Conservation (phyloP, 1,140 invertebrate species). For the Agrypnia vestita region DNA sequence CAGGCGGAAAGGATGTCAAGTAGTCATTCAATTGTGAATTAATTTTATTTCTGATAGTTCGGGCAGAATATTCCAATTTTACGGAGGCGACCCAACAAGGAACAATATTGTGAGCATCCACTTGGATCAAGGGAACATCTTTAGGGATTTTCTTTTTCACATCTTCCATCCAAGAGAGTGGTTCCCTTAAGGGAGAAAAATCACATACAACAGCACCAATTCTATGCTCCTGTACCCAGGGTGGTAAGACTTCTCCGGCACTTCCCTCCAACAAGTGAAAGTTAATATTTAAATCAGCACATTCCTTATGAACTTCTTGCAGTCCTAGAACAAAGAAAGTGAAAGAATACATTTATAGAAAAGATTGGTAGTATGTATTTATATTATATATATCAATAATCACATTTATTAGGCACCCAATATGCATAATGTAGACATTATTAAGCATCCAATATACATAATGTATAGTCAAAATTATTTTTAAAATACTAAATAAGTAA, state of each 20-base stretch:
- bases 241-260: constrained; percentile 80
- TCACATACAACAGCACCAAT: constrained; percentile 89
- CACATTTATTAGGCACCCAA: too few relatives aligned
- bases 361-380: background rate
- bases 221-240: constrained; percentile 81
- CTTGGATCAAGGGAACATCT: constrained; percentile 85
- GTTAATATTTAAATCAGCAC: constrained; percentile 81
- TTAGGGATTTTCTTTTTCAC: constrained; percentile 80
- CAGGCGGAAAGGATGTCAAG: constrained; percentile 88
- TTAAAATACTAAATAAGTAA: too few relatives aligned
- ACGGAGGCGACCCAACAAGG: constrained; percentile 90
- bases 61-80: constrained; percentile 90
- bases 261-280: constrained; percentile 87
- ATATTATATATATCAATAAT: constrained; percentile 1
- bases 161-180: constrained; percentile 81
- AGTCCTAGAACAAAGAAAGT: constrained; percentile 71
- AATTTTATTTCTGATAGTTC: constrained; percentile 91
- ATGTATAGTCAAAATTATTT: too few relatives aligned
- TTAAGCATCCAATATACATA: too few relatives aligned
- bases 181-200: constrained; percentile 85
- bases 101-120: constrained; percentile 92
- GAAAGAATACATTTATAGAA: constrained; percentile 62
- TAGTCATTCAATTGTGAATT: constrained; percentile 83
- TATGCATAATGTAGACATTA: too few relatives aligned
- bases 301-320: constrained; percentile 83